Evolutionary conservation across 1,140 invertebrate species (phyloP).

Genomic region (Macrobrachium rosenbergii): DNA sequence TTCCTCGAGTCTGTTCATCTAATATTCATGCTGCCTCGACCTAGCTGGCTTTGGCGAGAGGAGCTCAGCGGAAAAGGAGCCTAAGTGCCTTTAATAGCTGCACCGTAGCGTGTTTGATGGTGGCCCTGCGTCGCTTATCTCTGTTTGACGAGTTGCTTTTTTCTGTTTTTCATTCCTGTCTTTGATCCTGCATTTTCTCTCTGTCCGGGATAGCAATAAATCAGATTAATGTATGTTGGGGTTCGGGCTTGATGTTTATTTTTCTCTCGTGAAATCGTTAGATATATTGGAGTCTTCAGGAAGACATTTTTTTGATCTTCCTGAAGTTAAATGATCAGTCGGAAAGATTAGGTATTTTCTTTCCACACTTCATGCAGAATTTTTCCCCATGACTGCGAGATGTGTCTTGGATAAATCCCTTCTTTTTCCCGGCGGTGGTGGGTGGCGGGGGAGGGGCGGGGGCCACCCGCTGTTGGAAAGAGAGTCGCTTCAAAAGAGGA

Average conservation of each 20-base stretch:
- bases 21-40: conserved; percentile 43
- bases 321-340: no score
- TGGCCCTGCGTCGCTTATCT: conserved; percentile 33
- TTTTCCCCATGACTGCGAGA: no score
- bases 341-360: no score
- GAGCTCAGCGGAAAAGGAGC: conserved; percentile 37
- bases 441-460: no score
- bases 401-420: no score
- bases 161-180: conserved; percentile 9
- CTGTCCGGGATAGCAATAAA: conserved; percentile 35
- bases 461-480: no score
- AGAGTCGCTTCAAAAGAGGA: no score
- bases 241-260: conserved; percentile 16
- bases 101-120: conserved; percentile 39
- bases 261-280: conserved; percentile 4
- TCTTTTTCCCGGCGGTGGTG: no score
- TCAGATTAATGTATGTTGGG: conserved; percentile 35
- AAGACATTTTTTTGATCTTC: no score
- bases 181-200: conserved; percentile 38
- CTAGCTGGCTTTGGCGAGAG: conserved; percentile 40
- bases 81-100: conserved; percentile 43
- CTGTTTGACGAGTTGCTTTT: conserved; percentile 29
- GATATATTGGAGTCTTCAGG: background rate
- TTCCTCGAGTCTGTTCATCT: conserved; percentile 43
- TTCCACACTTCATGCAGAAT: no score